Evolutionary conservation across 1,140 invertebrate genomes (phyloP).

Genomic region (Dreissena rostriformis): DNA sequence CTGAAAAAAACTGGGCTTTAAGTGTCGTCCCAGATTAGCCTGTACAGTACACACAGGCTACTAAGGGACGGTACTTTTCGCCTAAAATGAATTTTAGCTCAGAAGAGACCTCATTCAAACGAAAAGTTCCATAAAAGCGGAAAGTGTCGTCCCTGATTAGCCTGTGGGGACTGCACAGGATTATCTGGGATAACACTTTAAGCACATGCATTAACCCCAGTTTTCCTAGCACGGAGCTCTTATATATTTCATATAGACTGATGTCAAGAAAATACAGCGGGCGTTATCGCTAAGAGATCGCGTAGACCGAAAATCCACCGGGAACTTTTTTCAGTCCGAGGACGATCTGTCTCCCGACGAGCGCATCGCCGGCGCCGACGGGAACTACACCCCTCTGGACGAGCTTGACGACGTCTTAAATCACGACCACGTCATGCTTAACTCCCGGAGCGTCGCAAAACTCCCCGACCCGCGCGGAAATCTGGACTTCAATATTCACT

Average conservation of each 20-base stretch:
- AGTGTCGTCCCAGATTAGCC: no score
- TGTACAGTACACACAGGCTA: no score
- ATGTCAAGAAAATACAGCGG: slow-evolving; percentile 9
- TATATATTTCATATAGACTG: neutral
- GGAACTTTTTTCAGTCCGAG: slow-evolving; percentile 40
- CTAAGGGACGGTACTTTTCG: no score
- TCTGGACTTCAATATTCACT: slow-evolving; percentile 51
- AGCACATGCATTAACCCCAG: no score
- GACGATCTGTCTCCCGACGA: slow-evolving; percentile 50
- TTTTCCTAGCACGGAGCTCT: no score
- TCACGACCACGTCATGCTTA: slow-evolving; percentile 11
- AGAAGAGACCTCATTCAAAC: no score
- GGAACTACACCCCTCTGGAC: slow-evolving; percentile 49
- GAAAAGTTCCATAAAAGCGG: no score
- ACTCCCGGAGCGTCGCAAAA: slow-evolving; percentile 41
- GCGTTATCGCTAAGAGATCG: slow-evolving; percentile 17
- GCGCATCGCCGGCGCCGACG: slow-evolving; percentile 48
- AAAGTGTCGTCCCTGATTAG: no score
- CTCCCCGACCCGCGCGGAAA: slow-evolving; percentile 43
- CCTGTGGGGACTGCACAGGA: no score
- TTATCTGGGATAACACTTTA: no score
- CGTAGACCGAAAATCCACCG: slow-evolving; percentile 15
- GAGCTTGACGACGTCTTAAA: slow-evolving; percentile 37
- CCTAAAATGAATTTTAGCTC: no score
- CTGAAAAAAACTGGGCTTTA: no score